Evolutionary conservation across 2,113 vertebrate species (phyloP), one percentile per base, ranked within the genome.

Genomic region (Epinephelus fuscoguttatus): DNA sequence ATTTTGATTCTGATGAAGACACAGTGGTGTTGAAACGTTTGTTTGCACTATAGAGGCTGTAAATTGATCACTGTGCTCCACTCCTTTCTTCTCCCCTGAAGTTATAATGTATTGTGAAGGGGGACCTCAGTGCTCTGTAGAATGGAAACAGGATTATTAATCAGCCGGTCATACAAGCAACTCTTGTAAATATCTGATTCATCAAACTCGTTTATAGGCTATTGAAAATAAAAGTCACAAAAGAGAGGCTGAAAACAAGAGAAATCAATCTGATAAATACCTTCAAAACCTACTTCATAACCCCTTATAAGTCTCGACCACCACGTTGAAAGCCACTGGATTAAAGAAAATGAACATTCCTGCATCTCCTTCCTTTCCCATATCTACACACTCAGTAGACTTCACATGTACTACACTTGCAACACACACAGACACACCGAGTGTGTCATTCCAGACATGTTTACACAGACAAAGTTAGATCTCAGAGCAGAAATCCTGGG

Each of bases 381-480:
- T 66, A 89, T 17, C 63, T 70, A 72, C n/a, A 75, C 55, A 45
- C 53, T 75, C 18, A 70, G 27, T 27, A 27, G 27, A 27, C 60
- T 87, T 73, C 55, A 71, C 56, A 80, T 70, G 13, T 40, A 59
- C 37, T 25, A 47, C 75, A 80, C 57, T 25, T 71, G 27, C 79
- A 15, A 52, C 74, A 70, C 70, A 37, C 40, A 59, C 66, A 82
- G 74, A 81, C 60, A 71, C 18, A 75, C 52, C 70, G 13, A 25
- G 59, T 55, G 55, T 88, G 74, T 78, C 85, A 88, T 92, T 91
- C 81, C 89, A 91, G 81, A 84, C 83, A 75, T 93, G 88, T 94
- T 94, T 91, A 83, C 82, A 86, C 78, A 94, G 90, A 94, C 68
- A 68, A 78, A 75, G 73, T 88, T 68, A 73, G 87, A 91, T 89